phyloP scores from a whole-genome alignment of 2,888 invertebrate species.

The Germaria angustata region DNA sequence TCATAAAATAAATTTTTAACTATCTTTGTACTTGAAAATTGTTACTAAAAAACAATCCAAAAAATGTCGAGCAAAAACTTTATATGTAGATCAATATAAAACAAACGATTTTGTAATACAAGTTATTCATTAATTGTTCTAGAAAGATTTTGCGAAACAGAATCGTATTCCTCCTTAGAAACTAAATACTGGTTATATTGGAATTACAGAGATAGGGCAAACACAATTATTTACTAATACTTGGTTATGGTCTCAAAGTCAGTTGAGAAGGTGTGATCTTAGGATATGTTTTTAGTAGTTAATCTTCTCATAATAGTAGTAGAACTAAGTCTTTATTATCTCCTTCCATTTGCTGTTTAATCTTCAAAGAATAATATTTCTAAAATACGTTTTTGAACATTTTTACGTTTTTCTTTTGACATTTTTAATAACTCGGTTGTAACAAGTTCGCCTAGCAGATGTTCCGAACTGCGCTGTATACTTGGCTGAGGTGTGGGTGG shows the following conservation, averaged over 20 bases:
- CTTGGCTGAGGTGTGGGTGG: conserved; percentile 70
- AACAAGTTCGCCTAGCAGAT: conserved; percentile 79
- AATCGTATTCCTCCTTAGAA: not conserved
- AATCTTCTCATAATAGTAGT: conserved; percentile 9
- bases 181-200: not conserved
- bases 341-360: conserved; percentile 65
- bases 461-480: conserved; percentile 78
- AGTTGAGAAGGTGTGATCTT: conserved; percentile 18
- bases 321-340: conserved; percentile 44
- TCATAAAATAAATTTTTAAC: no score
- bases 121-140: no score
- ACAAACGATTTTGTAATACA: no score
- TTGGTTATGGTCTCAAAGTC: not conserved
- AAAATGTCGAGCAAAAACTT: no score
- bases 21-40: no score
- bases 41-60: no score
- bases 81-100: no score
- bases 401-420: conserved; percentile 78
- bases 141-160: no score
- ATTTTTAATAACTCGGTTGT: conserved; percentile 79
- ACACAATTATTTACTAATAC: not conserved
- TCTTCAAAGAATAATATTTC: conserved; percentile 80
- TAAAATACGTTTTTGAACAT: conserved; percentile 78
- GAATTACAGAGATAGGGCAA: not conserved
- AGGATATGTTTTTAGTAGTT: conserved; percentile 43